Conservation (phyloP, 2,113 vertebrate genomes). For the Chaenogobius annularis region DNA sequence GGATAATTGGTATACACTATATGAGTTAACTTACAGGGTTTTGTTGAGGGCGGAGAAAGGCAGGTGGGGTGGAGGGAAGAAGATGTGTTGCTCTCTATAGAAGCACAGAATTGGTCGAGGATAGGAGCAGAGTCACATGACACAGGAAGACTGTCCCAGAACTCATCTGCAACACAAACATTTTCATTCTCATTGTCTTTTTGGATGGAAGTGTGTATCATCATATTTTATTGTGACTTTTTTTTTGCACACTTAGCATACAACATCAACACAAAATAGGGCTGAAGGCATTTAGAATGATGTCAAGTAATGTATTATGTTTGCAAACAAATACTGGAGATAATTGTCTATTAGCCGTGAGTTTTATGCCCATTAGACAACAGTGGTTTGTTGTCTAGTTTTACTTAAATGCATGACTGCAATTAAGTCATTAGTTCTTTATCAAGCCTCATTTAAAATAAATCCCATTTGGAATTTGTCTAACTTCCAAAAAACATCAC, state of each 20-base stretch:
- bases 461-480: no score
- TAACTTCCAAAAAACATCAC: background rate
- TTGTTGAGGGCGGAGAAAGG: conserved; percentile 47
- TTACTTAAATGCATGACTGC: conserved; percentile 22
- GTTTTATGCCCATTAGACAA: conserved; percentile 8
- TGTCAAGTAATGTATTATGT: background rate
- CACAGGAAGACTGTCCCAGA: conserved; percentile 43
- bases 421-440: conserved; percentile 14
- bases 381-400: conserved; percentile 19
- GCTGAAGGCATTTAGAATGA: background rate
- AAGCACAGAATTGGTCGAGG: conserved; percentile 56
- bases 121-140: conserved; percentile 39
- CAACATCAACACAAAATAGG: background rate
- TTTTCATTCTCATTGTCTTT: background rate
- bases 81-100: conserved; percentile 35
- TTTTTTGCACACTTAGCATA: background rate
- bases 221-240: background rate
- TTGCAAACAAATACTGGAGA: background rate
- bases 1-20: background rate
- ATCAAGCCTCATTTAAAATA: background rate
- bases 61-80: conserved; percentile 57
- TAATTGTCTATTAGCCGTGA: background rate
- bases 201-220: background rate
- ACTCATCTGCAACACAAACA: conserved; percentile 59
- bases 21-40: conserved; percentile 13